Base-by-base conservation (phyloP, 35 echinoderm and acorn worm species). In the Diadema setosum region DNA sequence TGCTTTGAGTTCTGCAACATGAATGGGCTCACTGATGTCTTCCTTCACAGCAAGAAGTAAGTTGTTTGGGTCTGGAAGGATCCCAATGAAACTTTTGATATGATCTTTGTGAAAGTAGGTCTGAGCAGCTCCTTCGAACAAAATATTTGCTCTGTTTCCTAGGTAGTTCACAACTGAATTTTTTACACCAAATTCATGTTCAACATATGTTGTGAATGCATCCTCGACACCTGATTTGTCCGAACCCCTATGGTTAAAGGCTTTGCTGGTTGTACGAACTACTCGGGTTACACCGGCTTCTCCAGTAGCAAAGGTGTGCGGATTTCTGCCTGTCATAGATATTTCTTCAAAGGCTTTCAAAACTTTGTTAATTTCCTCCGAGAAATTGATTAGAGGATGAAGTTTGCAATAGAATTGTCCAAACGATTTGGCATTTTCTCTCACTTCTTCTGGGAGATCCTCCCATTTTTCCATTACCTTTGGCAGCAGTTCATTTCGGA, bases 401-500 rank as follows among this genome's bases (percentile, higher is more conserved):
- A 94, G 89, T 40, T 94, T 85, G 56, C 69, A 94, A 32, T 85
- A 94, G 34, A 90, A 82, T 2, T n/a, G n/a, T n/a, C n/a, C n/a
- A n/a, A n/a, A n/a, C 59, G 20, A 64, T 4, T 39, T 3, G 36
- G 6, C 7, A n/a, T 31, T 26, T 12, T 25, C 3, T 40, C 75
- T 91, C 0, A 44, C 36, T 11, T 87, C 39, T 20, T 69, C 45
- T 17, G 83, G 24, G 17, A 91, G 30, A 12, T 17, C 39, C 20
- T 91, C 64, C 88, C 83, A 87, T 12, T 94, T 82, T 2, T 63
- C 20, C 0, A 76, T 24, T 12, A 90, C 88, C 4, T 42, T 14
- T 15, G 80, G 74, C 14, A 95, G 63, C 8, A 82, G 31, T 42
- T 82, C 42, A 26, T 42, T 61, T 26, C 65, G 39, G 24, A 95